Conservation (phyloP, 1,140 invertebrate species). For the Drosophila azteca region DNA sequence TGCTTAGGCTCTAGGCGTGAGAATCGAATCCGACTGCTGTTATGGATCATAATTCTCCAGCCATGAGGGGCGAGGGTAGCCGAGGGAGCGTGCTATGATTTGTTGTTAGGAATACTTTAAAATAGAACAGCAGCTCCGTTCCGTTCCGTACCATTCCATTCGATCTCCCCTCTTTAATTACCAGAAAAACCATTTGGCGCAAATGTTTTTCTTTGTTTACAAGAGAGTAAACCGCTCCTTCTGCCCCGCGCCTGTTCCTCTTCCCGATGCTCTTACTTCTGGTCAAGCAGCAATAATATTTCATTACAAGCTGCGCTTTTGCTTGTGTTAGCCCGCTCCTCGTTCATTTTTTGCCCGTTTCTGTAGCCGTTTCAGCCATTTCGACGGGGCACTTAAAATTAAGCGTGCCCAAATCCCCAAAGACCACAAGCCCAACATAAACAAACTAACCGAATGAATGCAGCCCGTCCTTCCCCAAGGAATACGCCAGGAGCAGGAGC, state of each 20-base stretch:
- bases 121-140: conserved; percentile 41
- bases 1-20: conserved; percentile 43
- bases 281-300: conserved; percentile 74
- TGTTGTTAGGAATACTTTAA: conserved; percentile 36
- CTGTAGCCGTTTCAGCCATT: conserved; percentile 51
- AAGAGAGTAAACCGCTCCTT: conserved; percentile 13
- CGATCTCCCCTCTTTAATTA: conserved; percentile 64
- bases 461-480: conserved; percentile 57
- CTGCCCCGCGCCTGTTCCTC: neutral
- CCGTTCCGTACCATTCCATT: conserved; percentile 1
- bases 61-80: neutral
- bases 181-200: conserved; percentile 69
- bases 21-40: conserved; percentile 50
- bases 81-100: conserved; percentile 56
- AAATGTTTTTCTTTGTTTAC: conserved; percentile 76
- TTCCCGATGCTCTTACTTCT: neutral
- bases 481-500: conserved; percentile 31
- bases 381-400: conserved; percentile 80
- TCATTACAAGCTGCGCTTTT: conserved; percentile 63
- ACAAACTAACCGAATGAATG: conserved; percentile 82
- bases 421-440: conserved; percentile 81
- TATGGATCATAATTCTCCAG: conserved; percentile 58
- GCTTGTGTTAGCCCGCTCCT: conserved; percentile 5
- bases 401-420: conserved; percentile 82
- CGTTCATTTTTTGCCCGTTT: conserved; percentile 18